phyloP scores from a whole-genome alignment of 2,113 vertebrate species.

The Hiodon tergisus region DNA sequence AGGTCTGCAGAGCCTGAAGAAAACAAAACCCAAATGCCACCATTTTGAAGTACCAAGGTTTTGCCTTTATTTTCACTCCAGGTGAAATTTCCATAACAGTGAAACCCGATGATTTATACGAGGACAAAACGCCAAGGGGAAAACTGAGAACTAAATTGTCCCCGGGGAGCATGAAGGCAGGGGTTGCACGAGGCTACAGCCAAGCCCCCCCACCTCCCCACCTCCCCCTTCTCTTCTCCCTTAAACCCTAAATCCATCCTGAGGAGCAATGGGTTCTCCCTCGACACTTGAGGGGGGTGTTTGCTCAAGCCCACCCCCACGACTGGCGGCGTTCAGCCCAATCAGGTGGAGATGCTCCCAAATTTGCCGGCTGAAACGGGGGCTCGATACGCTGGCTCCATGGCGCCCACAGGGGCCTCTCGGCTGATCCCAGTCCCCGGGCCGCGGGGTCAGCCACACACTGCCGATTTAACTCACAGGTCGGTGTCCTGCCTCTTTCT shows the following conservation, averaged over 20 bases:
- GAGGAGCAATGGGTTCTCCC: neutral
- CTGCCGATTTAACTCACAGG: too few relatives aligned
- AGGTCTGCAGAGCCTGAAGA: neutral
- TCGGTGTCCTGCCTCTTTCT: slow-evolving; percentile 3
- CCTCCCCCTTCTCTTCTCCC: neutral
- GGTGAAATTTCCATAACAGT: slow-evolving; percentile 24
- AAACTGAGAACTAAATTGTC: slow-evolving; percentile 18
- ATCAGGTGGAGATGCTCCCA: slow-evolving; percentile 19
- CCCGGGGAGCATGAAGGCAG: slow-evolving; percentile 8
- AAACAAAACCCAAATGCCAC: neutral
- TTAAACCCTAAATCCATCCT: neutral
- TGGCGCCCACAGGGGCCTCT: too few relatives aligned
- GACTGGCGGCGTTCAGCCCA: slow-evolving; percentile 41
- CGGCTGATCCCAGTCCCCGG: too few relatives aligned
- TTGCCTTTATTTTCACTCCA: slow-evolving; percentile 21
- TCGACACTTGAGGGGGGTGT: slow-evolving; percentile 13
- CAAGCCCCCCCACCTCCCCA: too few relatives aligned
- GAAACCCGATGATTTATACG: slow-evolving; percentile 19
- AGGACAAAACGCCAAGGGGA: slow-evolving; percentile 23
- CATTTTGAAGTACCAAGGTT: slow-evolving; percentile 1
- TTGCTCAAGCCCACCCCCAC: slow-evolving; percentile 27
- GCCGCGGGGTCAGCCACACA: too few relatives aligned
- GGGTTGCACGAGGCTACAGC: slow-evolving; percentile 8
- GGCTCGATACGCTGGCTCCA: too few relatives aligned
- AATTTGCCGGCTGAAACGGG: neutral